These are phyloP conservation scores for Caenorhabditis angaria DNA, from an alignment of 2,888 invertebrate genomes.

Conservation along the genomic window DNA sequence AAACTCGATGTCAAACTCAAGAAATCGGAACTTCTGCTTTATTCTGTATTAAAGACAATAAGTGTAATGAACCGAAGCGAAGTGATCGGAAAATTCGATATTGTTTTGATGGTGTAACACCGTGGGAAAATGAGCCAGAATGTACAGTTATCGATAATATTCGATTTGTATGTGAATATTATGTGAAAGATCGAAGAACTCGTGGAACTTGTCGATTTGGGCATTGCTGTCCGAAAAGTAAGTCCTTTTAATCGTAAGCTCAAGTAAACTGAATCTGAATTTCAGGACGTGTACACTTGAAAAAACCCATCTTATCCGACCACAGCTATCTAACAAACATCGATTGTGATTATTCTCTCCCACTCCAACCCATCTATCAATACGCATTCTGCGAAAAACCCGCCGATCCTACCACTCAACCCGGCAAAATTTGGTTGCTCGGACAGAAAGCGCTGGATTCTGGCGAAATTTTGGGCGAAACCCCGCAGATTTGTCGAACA, in stretches of 20 bases:
- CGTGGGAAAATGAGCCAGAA: background rate
- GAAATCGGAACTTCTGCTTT: no score
- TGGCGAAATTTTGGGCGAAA: background rate
- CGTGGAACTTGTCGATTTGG: background rate
- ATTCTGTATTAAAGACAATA: no score
- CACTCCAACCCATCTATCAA: background rate
- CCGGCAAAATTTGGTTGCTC: background rate
- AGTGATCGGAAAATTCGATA: background rate
- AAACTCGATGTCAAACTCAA: no score
- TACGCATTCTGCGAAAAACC: background rate
- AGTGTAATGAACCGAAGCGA: background rate
- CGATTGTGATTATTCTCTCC: background rate
- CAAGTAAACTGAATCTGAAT: background rate
- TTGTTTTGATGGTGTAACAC: background rate
- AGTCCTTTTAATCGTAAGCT: background rate
- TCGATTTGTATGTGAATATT: background rate
- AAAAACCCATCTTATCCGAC: background rate
- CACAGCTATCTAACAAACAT: background rate
- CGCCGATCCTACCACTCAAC: no score
- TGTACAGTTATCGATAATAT: background rate
- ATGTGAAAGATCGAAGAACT: background rate
- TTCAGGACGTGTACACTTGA: background rate
- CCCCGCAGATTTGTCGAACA: background rate
- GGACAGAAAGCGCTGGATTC: background rate
- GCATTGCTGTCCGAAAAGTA: background rate